Base-by-base conservation (phyloP, 2,888 invertebrate species). In the Chorisops tibialis region DNA sequence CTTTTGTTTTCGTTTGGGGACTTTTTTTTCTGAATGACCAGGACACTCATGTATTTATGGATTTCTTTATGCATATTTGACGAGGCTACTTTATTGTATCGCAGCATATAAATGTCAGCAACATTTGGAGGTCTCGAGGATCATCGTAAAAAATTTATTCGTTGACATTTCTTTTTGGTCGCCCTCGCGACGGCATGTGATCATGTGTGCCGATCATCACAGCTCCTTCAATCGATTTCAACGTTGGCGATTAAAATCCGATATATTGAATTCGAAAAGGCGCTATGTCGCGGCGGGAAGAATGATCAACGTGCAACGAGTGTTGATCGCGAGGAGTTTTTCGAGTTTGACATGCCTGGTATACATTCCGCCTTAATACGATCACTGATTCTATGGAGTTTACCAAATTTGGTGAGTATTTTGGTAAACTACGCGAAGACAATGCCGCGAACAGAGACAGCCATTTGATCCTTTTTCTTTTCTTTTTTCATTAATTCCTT, bases 31-130 rank as follows among this genome's bases (percentile, higher is more conserved):
- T 19, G 21, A 11, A 19, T 39, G 38, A 37, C 21, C 18, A 38
- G 52, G 1, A 30, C 38, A 18, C 64, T 67, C 67, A 67, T 68
- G 68, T 68, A 68, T 68, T 68, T 68, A 68, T 68, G 68, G 68
- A 68, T 68, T 68, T 68, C 39, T 16, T 45, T 56, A 56, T 56
- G 56, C 56, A 56, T 56, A 45, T 35, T 56, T 45, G n/a, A 43
- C 22, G 45, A 56, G 22, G 30, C 43, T 64, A 39, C 59, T 61
- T 62, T 64, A 62, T 62, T 63, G 35, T 50, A 50, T 56, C 19
- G 35, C 39, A 47, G 21, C 61, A 30, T 47, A 61, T 61, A 60
- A 58, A 52, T 22, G 48, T 62, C 59, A 50, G 38, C 47, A 37
- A 47, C 16, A 14, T 60, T 64, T 60, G 62, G 62, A 43, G 62